These are phyloP conservation scores for Anas platyrhynchos DNA, from an alignment of 2,113 vertebrate species.

Conservation along the genomic window DNA sequence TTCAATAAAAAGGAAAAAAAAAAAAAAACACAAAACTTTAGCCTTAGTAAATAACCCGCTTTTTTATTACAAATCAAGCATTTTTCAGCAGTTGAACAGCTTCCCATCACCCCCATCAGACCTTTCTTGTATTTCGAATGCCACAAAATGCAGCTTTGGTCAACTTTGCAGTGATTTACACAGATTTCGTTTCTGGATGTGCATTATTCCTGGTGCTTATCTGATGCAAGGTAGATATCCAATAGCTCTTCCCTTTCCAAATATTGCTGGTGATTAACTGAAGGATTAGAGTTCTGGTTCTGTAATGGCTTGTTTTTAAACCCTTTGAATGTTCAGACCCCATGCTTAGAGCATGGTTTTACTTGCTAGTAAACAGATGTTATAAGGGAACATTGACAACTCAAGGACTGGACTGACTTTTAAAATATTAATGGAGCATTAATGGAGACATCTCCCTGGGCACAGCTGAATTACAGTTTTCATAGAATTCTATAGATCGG, in stretches of 20 bases:
- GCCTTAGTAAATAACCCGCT: not conserved
- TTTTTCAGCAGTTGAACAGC: not conserved
- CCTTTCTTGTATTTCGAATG: not conserved
- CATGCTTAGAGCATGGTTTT: not conserved
- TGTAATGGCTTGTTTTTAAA: not conserved
- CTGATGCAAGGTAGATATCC: not conserved
- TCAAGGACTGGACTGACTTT: not conserved
- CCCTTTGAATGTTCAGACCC: not conserved
- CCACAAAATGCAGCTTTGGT: not conserved
- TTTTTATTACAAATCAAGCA: not conserved
- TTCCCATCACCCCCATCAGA: not conserved
- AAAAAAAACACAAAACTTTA: not conserved
- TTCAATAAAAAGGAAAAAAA: not conserved
- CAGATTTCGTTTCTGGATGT: slow-evolving; percentile 20
- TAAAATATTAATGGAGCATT: not conserved
- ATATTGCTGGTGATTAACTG: slow-evolving; percentile 14
- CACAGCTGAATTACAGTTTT: not conserved
- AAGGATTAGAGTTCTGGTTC: slow-evolving; percentile 42
- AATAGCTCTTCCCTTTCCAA: slow-evolving; percentile 15
- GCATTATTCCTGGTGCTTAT: not conserved
- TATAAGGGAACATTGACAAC: not conserved
- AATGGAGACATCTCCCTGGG: not conserved
- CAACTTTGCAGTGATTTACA: not conserved
- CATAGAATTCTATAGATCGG: not conserved
- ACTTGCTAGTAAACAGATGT: not conserved